phyloP scores from a whole-genome alignment of 2,113 vertebrate species.

The Spea multiplicata region DNA sequence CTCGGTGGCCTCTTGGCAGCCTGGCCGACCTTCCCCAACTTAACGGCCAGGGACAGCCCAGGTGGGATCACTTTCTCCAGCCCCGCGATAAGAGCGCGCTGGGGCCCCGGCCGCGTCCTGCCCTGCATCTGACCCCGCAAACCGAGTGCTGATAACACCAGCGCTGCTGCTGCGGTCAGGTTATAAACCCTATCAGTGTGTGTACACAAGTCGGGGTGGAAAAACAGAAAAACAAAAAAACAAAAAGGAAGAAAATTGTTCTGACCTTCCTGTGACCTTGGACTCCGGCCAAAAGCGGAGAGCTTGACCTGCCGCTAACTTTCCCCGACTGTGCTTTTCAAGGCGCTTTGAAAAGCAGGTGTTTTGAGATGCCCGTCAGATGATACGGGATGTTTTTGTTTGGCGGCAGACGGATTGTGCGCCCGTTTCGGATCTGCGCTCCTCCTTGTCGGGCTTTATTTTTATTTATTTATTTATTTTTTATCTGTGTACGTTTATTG shows the following conservation, averaged over 20 bases:
- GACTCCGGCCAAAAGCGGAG: conserved; percentile 17
- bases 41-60: conserved; percentile 66
- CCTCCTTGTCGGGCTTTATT: no score
- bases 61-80: conserved; percentile 68
- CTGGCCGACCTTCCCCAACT: conserved; percentile 67
- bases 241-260: conserved; percentile 42
- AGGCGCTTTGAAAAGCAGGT: conserved; percentile 43
- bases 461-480: no score
- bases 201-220: conserved; percentile 2
- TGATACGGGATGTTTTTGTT: no score
- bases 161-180: conserved; percentile 35
- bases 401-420: no score
- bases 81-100: conserved; percentile 53
- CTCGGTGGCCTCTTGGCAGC: conserved; percentile 58
- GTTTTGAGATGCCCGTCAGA: conserved; percentile 39
- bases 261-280: conserved; percentile 56
- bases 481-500: no score
- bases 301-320: conserved; percentile 53
- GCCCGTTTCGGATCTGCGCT: no score
- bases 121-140: conserved; percentile 57
- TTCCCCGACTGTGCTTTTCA: conserved; percentile 38
- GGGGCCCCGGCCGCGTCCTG: conserved; percentile 56
- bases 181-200: conserved; percentile 45
- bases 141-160: conserved; percentile 47
- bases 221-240: conserved; percentile 36